These are phyloP conservation scores for Pangasius larnaudii DNA, from an alignment of 2,797 vertebrate genomes.

Conservation along the genomic window DNA sequence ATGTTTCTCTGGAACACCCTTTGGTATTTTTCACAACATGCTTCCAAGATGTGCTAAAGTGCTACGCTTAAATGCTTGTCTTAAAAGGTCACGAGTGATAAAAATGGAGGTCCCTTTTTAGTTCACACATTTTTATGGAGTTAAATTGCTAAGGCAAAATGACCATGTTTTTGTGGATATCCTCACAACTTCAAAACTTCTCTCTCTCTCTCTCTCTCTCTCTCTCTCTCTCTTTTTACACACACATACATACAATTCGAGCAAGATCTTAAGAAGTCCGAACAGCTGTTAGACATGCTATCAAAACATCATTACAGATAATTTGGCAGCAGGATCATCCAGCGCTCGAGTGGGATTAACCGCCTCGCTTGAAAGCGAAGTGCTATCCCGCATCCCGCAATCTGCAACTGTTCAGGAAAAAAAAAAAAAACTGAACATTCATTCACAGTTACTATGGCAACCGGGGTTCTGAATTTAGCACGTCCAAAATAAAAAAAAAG, in stretches of 20 bases:
- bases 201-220: background rate
- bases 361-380: constrained; percentile 31
- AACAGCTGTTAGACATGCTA: constrained; percentile 19
- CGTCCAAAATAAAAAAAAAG: constrained; percentile 13
- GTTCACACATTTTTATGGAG: background rate
- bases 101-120: background rate
- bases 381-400: constrained; percentile 43
- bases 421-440: constrained; percentile 44
- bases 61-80: background rate
- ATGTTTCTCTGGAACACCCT: background rate
- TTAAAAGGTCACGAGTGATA: background rate
- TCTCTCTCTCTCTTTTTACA: background rate
- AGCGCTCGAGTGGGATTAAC: constrained; percentile 40
- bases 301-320: constrained; percentile 35
- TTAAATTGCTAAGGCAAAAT: background rate
- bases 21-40: background rate
- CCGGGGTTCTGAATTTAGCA: constrained; percentile 53
- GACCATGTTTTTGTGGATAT: background rate
- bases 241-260: background rate
- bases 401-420: constrained; percentile 47
- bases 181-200: background rate
- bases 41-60: background rate
- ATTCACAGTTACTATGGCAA: constrained; percentile 60
- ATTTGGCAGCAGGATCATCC: constrained; percentile 40
- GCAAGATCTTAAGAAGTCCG: constrained; percentile 21